Percentiles rank a stretch among this genome's conserved stretches.
Conservation (phyloP, 2,888 invertebrate genomes). For the Ganaspis brasiliensis region DNA sequence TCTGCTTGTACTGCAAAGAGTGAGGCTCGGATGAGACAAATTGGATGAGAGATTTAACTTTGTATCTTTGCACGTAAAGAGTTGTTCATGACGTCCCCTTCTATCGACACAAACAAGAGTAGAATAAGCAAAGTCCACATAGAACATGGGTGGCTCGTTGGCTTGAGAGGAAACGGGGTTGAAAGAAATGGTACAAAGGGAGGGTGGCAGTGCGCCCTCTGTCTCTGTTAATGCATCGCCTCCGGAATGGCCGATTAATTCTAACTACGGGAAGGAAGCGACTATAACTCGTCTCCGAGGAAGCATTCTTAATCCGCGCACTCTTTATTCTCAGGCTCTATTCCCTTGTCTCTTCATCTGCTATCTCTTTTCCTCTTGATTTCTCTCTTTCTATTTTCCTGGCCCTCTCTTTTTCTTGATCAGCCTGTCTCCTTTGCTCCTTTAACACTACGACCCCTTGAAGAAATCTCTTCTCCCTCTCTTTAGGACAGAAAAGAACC, state of each 20-base stretch:
- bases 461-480: slow-evolving; percentile 66
- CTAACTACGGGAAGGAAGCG: slow-evolving; percentile 79
- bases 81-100: slow-evolving; percentile 55
- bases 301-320: slow-evolving; percentile 79
- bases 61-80: slow-evolving; percentile 43
- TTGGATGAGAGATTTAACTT: slow-evolving; percentile 60
- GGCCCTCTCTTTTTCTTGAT: slow-evolving; percentile 50
- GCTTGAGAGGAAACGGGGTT: slow-evolving; percentile 20
- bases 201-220: slow-evolving; percentile 68
- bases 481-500: slow-evolving; percentile 62
- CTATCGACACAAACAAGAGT: slow-evolving; percentile 64
- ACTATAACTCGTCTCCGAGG: slow-evolving; percentile 80
- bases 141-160: slow-evolving; percentile 34
- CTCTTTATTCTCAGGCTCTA: slow-evolving; percentile 76
- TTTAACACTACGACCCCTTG: slow-evolving; percentile 60
- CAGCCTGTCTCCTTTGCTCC: slow-evolving; percentile 43
- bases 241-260: slow-evolving; percentile 79
- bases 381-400: slow-evolving; percentile 55
- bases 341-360: slow-evolving; percentile 48
- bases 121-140: slow-evolving; percentile 63
- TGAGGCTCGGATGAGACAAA: slow-evolving; percentile 30
- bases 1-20: slow-evolving; percentile 19
- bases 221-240: slow-evolving; percentile 79
- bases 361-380: slow-evolving; percentile 52
- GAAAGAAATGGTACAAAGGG: slow-evolving; percentile 46